Conservation (phyloP, 2,113 vertebrate species). For the Columba janthina region DNA sequence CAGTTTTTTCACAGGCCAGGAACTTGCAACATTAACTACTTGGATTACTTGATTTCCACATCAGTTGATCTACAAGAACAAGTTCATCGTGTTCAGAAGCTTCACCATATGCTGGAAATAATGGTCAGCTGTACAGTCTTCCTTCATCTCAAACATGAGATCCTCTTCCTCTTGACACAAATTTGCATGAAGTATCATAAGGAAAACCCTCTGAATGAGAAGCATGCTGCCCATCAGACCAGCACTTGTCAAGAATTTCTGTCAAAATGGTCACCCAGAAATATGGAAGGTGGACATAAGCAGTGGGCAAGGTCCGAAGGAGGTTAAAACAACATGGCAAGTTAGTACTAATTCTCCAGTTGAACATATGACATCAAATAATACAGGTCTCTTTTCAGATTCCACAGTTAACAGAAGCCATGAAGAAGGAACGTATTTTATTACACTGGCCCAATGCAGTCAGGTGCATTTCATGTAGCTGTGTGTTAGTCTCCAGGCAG, state of each 20-base stretch:
- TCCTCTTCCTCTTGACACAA: conserved; percentile 90
- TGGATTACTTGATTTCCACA: conserved; percentile 89
- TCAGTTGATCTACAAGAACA: conserved; percentile 89
- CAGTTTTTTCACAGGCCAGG: conserved; percentile 90
- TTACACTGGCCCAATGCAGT: conserved; percentile 70
- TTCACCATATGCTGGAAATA: conserved; percentile 94
- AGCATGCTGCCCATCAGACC: conserved; percentile 87
- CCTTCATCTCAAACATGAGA: conserved; percentile 86
- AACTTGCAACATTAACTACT: conserved; percentile 88
- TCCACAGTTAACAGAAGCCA: conserved; percentile 68
- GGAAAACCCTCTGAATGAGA: conserved; percentile 85
- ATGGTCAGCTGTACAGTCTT: conserved; percentile 85
- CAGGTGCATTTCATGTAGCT: conserved; percentile 75
- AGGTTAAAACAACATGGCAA: conserved; percentile 85
- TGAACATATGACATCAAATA: conserved; percentile 77
- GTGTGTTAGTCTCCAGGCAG: background rate
- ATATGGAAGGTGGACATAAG: conserved; percentile 88
- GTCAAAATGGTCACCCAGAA: conserved; percentile 84
- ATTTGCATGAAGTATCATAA: conserved; percentile 92
- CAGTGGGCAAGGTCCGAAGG: conserved; percentile 82
- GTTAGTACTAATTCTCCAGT: conserved; percentile 80
- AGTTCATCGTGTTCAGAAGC: conserved; percentile 85
- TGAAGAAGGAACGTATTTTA: conserved; percentile 81
- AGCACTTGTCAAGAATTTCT: conserved; percentile 84
- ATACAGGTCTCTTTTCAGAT: conserved; percentile 74